Base-by-base conservation (phyloP, 2,888 invertebrate species). In the Drosophila demipolita region DNA sequence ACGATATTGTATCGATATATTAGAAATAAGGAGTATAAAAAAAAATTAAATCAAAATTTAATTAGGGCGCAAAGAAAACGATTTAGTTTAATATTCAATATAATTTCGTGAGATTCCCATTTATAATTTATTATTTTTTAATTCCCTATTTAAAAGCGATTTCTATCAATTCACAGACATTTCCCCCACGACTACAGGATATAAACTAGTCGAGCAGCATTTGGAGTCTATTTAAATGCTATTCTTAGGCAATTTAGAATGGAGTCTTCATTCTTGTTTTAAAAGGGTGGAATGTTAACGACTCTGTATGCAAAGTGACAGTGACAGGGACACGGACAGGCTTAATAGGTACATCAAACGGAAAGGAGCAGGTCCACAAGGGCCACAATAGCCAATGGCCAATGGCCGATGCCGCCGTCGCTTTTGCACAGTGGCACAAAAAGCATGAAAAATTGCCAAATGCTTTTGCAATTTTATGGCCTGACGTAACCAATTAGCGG, bases 281-380 rank as follows among this genome's bases (percentile, higher is more conserved):
- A 20, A 52, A 53, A 72, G 49, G 55, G 72, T 40, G 60, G 61
- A 68, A 73, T 75, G 69, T 70, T 78, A 83, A 89, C 84, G 66
- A 83, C 75, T 82, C 67, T 82, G 64, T 75, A 71, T 75, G 77
- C 73, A 87, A 87, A 83, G 81, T 80, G 83, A 72, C 80, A 74
- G 74, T 73, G 73, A 75, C 68, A 68, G 58, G 64, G 58, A 66
- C 60, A 72, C 58, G 73, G 61, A 67, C 77, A 66, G 53, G 64
- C 66, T 74, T 73, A 83, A 83, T 80, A 80, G 73, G 62, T 65
- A 70, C 59, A 49, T 58, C 58, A 67, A 75, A 82, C 68, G 72
- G 66, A 68, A 74, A 71, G 55, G 76, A 87, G 85, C 85, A 82
- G 72, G 79, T 59, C 65, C 33, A 50, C 33, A 50, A 42, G 35